phyloP scores from a whole-genome alignment of 1,140 invertebrate species.

The Neodiprion fabricii region DNA sequence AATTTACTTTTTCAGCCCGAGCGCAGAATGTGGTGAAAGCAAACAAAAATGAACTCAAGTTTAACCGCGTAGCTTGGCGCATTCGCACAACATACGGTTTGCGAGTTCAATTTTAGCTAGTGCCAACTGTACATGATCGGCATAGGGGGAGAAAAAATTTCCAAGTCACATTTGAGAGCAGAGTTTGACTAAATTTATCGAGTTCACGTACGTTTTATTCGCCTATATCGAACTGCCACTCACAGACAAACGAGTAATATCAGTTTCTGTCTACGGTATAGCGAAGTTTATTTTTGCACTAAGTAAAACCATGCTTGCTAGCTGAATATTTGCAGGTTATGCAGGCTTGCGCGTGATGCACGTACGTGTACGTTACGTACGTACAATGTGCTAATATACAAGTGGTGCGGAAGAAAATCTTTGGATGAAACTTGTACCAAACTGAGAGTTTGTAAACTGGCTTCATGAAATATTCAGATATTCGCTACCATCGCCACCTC shows the following conservation, averaged over 20 bases:
- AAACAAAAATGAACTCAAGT: constrained; percentile 2
- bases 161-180: no score
- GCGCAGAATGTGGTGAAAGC: constrained; percentile 7
- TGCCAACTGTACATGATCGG: no score
- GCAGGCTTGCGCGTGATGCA: neutral
- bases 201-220: no score
- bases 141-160: no score
- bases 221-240: no score
- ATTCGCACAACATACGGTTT: neutral
- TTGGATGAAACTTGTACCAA: neutral
- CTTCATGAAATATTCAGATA: constrained; percentile 6
- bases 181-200: no score
- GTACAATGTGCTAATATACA: no score
- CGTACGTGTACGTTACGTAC: neutral
- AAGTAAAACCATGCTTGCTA: no score
- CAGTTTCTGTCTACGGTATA: no score
- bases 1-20: constrained; percentile 12
- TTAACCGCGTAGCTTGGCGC: neutral
- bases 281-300: no score
- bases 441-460: neutral
- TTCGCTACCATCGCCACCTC: neutral
- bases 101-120: neutral
- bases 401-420: neutral
- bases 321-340: no score
- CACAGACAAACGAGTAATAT: no score